A percentile compares a stretch with the other conserved stretches of the same genome.
Conservation (phyloP, 2,888 invertebrate species). For the Rhingia rostrata region DNA sequence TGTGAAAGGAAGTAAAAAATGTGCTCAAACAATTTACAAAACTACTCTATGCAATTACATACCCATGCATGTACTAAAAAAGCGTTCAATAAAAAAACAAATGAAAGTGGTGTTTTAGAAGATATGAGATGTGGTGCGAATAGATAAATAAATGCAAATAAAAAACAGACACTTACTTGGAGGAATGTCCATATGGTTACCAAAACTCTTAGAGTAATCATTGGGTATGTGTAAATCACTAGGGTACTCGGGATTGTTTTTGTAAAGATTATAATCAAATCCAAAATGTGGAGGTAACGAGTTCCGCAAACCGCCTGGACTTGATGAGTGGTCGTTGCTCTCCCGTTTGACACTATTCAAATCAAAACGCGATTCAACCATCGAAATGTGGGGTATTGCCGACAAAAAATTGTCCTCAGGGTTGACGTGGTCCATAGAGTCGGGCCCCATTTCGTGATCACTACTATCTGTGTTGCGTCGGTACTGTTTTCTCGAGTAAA, state of each 20-base stretch:
- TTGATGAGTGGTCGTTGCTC: conserved; percentile 77
- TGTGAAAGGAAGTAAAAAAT: no score
- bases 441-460: conserved; percentile 77
- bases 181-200: conserved; percentile 83
- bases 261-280: conserved; percentile 81
- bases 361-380: conserved; percentile 82
- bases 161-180: conserved; percentile 80
- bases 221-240: conserved; percentile 82
- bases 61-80: neutral
- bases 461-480: conserved; percentile 79
- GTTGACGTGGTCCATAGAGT: conserved; percentile 81
- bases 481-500: conserved; percentile 81
- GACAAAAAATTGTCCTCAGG: conserved; percentile 82
- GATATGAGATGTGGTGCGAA: conserved; percentile 20
- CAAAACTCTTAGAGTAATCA: conserved; percentile 82
- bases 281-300: conserved; percentile 78
- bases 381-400: conserved; percentile 82
- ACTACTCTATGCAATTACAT: neutral
- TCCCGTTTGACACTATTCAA: conserved; percentile 81
- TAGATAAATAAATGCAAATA: conserved; percentile 19
- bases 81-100: neutral
- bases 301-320: conserved; percentile 78
- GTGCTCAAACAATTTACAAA: neutral
- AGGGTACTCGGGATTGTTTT: conserved; percentile 80
- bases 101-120: conserved; percentile 4